A percentile compares a stretch with the other conserved stretches of the same genome.
phyloP scores from a whole-genome alignment of 2,797 vertebrate species.

The Rhabdophis nuchalis region DNA sequence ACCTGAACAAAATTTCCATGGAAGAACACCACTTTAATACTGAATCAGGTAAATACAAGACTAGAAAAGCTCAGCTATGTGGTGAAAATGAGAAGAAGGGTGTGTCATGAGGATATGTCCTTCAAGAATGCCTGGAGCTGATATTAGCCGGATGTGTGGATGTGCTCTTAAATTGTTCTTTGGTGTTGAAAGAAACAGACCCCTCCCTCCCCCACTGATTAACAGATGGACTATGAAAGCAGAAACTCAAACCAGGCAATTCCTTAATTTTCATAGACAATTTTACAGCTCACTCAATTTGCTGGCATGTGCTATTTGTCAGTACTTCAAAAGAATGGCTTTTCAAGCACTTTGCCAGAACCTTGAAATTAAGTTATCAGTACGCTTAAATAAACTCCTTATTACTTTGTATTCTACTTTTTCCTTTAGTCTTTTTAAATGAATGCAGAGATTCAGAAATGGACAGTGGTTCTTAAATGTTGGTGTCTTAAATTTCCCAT shows the following conservation, averaged over 20 bases:
- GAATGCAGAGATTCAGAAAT: background rate
- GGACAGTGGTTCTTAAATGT: background rate
- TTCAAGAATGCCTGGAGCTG: background rate
- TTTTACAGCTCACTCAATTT: background rate
- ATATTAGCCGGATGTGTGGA: background rate
- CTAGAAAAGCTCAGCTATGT: background rate
- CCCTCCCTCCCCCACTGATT: rapidly evolving
- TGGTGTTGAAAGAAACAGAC: background rate
- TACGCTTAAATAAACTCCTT: background rate
- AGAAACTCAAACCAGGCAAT: background rate
- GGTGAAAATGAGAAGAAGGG: background rate
- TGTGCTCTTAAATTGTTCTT: background rate
- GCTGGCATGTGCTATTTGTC: background rate
- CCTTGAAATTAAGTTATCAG: background rate
- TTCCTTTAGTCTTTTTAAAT: background rate
- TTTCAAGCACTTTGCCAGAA: background rate
- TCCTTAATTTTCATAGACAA: background rate
- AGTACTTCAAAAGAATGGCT: background rate
- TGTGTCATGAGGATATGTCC: background rate
- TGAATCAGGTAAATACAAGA: background rate
- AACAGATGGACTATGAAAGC: background rate
- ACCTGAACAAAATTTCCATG: background rate
- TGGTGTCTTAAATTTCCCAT: background rate
- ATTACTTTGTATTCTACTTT: background rate
- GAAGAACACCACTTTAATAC: background rate